A percentile compares a stretch with the other conserved stretches of the same genome.
These are phyloP conservation scores for Eleutherodactylus coqui DNA, from an alignment of 2,797 vertebrate genomes.

Conservation along the genomic window DNA sequence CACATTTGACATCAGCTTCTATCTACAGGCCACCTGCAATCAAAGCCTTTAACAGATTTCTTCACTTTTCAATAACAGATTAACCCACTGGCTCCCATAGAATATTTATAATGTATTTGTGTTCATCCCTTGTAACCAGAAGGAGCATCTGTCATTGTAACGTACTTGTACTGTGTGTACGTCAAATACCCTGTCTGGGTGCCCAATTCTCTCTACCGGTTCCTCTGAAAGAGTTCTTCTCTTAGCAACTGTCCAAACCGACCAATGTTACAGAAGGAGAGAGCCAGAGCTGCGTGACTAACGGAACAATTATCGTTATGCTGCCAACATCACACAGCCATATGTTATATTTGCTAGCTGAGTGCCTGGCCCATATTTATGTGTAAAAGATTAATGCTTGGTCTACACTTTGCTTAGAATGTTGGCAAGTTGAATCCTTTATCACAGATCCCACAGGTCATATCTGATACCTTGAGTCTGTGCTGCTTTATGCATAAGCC, in stretches of 20 bases:
- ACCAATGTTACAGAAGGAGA: constrained; percentile 58
- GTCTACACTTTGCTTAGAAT: constrained; percentile 52
- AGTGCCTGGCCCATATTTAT: constrained; percentile 56
- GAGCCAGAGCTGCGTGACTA: constrained; percentile 57
- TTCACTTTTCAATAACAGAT: not conserved
- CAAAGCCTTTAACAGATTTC: not conserved
- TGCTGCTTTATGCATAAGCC: constrained; percentile 24
- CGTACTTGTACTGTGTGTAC: constrained; percentile 11
- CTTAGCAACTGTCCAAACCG: constrained; percentile 52
- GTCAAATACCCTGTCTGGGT: constrained; percentile 25
- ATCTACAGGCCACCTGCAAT: not conserved
- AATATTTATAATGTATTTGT: constrained; percentile 22
- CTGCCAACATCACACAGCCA: constrained; percentile 62
- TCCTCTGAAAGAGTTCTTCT: constrained; percentile 45
- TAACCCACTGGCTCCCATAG: constrained; percentile 15
- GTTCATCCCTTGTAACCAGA: constrained; percentile 25
- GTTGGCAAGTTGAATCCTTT: constrained; percentile 47
- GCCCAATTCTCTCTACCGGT: constrained; percentile 40
- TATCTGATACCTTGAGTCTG: constrained; percentile 50
- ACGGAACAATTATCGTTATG: constrained; percentile 56
- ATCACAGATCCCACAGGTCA: constrained; percentile 53
- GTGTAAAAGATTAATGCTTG: constrained; percentile 62
- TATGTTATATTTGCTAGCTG: constrained; percentile 58
- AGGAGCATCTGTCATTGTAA: constrained; percentile 27
- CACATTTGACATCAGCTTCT: not conserved